A percentile compares a stretch with the other conserved stretches of the same genome.
Evolutionary conservation across 2,113 vertebrate species (phyloP).

Genomic region (Dromas ardeola): DNA sequence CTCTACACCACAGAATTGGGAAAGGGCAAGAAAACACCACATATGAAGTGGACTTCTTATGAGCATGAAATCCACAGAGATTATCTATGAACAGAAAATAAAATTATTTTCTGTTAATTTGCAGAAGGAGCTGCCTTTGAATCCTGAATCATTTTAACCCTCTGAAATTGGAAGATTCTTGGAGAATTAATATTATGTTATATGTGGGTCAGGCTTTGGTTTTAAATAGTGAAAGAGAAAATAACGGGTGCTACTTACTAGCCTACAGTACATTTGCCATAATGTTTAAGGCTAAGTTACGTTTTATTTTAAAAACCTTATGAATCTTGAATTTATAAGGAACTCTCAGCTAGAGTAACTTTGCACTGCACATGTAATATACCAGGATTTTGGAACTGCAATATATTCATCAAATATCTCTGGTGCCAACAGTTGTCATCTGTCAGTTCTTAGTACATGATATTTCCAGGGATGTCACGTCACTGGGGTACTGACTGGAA

Average conservation of each 20-base stretch:
- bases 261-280: rapidly evolving
- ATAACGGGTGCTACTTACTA: neutral
- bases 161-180: neutral
- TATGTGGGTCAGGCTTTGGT: neutral
- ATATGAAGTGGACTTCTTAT: neutral
- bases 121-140: neutral
- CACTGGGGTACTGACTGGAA: neutral
- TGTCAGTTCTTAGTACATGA: neutral
- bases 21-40: neutral
- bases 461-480: neutral
- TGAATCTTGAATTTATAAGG: neutral
- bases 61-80: neutral
- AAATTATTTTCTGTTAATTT: neutral
- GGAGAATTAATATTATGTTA: neutral
- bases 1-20: neutral
- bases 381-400: rapidly evolving
- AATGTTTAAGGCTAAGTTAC: neutral
- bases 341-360: neutral
- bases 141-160: neutral
- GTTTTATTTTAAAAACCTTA: neutral
- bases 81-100: neutral
- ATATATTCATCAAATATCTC: too few species aligned
- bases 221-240: neutral
- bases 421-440: neutral
- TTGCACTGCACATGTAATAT: neutral